Evolutionary conservation across 2,113 vertebrate genomes (phyloP).

Genomic region (Colaptes auratus): DNA sequence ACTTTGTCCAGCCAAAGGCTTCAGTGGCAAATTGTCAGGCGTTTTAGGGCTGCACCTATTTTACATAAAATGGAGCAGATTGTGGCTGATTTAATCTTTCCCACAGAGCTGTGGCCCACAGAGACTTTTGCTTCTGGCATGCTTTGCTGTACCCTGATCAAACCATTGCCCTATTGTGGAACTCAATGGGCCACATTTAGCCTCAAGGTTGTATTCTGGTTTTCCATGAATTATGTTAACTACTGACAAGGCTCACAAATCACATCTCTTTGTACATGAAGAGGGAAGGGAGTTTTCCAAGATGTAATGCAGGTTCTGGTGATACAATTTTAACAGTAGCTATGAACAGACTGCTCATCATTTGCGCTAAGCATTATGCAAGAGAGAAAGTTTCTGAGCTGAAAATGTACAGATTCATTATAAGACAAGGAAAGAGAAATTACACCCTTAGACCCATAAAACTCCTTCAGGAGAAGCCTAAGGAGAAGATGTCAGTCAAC

Average conservation of each 20-base stretch:
- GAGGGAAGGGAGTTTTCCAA: constrained; percentile 15
- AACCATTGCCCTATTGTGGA: constrained; percentile 18
- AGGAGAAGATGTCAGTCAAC: background rate
- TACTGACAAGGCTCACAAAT: constrained; percentile 21
- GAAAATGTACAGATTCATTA: constrained; percentile 41
- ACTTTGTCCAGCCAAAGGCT: constrained; percentile 28
- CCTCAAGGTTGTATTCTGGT: constrained; percentile 45
- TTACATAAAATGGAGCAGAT: constrained; percentile 58
- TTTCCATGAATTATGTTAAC: constrained; percentile 35
- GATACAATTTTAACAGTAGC: constrained; percentile 51
- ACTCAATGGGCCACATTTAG: constrained; percentile 45
- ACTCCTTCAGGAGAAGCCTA: background rate
- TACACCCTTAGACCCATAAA: background rate
- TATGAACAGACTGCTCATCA: constrained; percentile 26
- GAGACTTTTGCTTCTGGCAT: constrained; percentile 42
- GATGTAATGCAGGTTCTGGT: constrained; percentile 6
- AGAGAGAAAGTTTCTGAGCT: constrained; percentile 40
- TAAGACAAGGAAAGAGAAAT: background rate
- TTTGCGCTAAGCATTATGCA: constrained; percentile 28
- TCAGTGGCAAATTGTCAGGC: background rate
- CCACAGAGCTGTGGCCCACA: background rate
- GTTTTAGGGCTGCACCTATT: constrained; percentile 31
- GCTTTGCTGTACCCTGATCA: constrained; percentile 1
- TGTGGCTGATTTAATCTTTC: constrained; percentile 43
- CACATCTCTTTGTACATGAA: constrained; percentile 33